Evolutionary conservation across 2,113 vertebrate species (phyloP), one percentile per base, ranked within the genome.

Genomic region (Hippolais icterina): DNA sequence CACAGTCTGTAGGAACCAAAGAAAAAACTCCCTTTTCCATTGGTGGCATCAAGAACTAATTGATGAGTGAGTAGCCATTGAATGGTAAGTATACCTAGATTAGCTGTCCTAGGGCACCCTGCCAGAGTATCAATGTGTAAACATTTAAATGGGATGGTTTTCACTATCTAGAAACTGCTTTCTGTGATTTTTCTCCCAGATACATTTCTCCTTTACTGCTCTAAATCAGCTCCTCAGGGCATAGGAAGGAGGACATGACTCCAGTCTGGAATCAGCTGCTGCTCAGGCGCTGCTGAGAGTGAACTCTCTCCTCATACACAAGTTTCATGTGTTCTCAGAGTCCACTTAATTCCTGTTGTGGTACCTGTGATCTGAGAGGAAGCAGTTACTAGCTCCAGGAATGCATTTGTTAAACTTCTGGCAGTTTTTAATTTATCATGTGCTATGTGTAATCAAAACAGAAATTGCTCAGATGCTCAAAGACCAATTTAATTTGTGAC

Each of bases 381-480:
- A 80, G 33, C 0, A 3, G n/a, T 63, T 95, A 39, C 15, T 42
- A 7, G 1, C 52, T 80, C 31, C 16, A 22, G 16, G 39, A 83
- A 75, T 0, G 12, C 65, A 50, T 83, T 66, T 86, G 66, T 94
- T 64, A 90, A 56, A 63, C 47, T 95, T 83, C 27, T 86, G 49
- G 28, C 61, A 83, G 83, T 75, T 89, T 88, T 93, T 93, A 94
- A 94, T 91, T 85, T 4, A 3, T 95, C 60, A 35, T 89, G 75
- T 70, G 49, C 28, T 94, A 47, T 1, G 0, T 90, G 72, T 90
- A 96, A 95, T 95, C 88, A 94, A 94, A 97, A 81, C 63, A 96
- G 94, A 95, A 96, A 94, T 86, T 92, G 76, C 77, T 92, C 83
- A 94, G 71, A 91, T 69, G 68, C 79, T 90, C 90, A 93, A 96